Evolutionary conservation across 2,888 invertebrate species (phyloP).

Genomic region (Eupithecia insigniata): DNA sequence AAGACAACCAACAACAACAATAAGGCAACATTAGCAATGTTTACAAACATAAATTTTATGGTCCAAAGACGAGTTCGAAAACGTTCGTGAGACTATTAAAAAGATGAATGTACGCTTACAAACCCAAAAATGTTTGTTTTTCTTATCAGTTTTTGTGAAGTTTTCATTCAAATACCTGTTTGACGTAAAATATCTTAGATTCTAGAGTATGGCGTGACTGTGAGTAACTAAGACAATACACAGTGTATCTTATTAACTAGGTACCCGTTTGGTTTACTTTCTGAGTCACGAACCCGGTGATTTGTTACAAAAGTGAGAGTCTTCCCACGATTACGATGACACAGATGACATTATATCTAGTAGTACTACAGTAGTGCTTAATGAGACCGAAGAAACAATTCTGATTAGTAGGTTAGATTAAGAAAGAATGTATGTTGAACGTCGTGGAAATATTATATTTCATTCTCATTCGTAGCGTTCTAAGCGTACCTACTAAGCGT

Average conservation of each 20-base stretch:
- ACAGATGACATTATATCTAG: background rate
- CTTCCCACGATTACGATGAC: constrained; percentile 36
- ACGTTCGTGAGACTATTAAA: background rate
- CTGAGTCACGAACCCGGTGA: constrained; percentile 35
- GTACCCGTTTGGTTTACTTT: constrained; percentile 42
- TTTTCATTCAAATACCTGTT: background rate
- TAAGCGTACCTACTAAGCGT: too few species aligned
- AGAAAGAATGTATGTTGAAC: background rate
- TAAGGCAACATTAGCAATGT: too few species aligned
- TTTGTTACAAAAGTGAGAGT: constrained; percentile 38
- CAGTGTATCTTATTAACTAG: constrained; percentile 12
- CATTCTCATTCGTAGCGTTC: too few species aligned
- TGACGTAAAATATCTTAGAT: background rate
- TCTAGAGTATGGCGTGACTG: background rate
- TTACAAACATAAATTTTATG: background rate
- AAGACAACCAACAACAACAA: background rate
- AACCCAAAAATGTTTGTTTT: background rate
- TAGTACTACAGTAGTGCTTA: background rate
- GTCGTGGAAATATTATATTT: too few species aligned
- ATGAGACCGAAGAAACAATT: constrained; percentile 7
- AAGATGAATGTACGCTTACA: background rate
- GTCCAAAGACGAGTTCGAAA: background rate
- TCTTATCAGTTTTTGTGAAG: background rate
- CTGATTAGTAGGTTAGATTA: constrained; percentile 18
- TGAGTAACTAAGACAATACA: background rate